Evolutionary conservation across 2,888 invertebrate species (phyloP).

Genomic region (Lycia hirtaria): DNA sequence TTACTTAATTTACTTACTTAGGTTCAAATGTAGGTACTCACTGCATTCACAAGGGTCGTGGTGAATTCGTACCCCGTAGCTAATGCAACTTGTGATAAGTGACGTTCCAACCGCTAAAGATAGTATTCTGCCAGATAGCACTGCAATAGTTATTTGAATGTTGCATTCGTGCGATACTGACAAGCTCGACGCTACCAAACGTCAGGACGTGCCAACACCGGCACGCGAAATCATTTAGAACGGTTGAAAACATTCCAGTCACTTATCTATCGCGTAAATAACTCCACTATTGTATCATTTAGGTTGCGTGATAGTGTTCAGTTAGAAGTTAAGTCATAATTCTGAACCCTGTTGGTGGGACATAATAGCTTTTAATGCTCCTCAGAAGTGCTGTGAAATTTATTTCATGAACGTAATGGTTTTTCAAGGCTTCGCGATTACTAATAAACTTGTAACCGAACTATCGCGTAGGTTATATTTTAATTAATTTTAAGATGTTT

Average conservation of each 20-base stretch:
- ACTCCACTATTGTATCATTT: slow-evolving; percentile 69
- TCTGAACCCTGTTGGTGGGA: slow-evolving; percentile 44
- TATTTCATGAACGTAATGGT: too few relatives aligned
- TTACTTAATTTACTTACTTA: too few relatives aligned
- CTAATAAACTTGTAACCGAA: too few relatives aligned
- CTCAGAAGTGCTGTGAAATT: too few relatives aligned
- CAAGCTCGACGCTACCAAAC: slow-evolving; percentile 35
- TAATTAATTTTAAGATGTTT: too few relatives aligned
- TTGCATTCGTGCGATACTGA: slow-evolving; percentile 51
- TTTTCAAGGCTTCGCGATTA: too few relatives aligned
- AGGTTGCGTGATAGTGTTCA: slow-evolving; percentile 71
- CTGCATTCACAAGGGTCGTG: background rate
- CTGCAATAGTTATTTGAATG: slow-evolving; percentile 40
- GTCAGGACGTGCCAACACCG: slow-evolving; percentile 50
- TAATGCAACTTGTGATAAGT: slow-evolving; percentile 43
- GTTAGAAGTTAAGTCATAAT: slow-evolving; percentile 66
- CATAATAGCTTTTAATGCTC: slow-evolving; percentile 12
- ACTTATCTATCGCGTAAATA: slow-evolving; percentile 73
- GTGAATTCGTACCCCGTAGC: slow-evolving; percentile 25
- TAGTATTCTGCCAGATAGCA: slow-evolving; percentile 43
- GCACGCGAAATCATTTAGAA: slow-evolving; percentile 69
- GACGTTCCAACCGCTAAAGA: slow-evolving; percentile 48
- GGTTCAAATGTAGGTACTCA: background rate
- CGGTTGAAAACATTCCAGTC: slow-evolving; percentile 58
- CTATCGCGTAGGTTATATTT: too few relatives aligned